Base-by-base conservation (phyloP, 2,888 invertebrate species). In the Stenodera caucasica region DNA sequence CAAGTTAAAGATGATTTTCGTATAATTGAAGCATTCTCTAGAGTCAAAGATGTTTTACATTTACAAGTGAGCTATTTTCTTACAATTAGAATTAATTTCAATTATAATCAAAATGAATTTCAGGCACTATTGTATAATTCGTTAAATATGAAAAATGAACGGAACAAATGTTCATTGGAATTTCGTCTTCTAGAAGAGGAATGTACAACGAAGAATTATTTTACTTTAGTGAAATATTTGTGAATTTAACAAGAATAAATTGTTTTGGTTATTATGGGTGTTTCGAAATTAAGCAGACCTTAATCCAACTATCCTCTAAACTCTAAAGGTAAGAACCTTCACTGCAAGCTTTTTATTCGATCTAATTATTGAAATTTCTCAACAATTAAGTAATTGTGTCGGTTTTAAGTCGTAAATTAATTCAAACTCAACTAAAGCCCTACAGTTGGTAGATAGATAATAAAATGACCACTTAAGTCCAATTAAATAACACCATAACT, bases 161-260 rank as follows among this genome's bases (percentile, higher is more conserved):
- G 94, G 63, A 94, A 95, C 78, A 90, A 89, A 70, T 91, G 89
- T 76, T 90, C 95, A 0, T 87, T 90, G 74, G 90, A 92, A 80
- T 94, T 91, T 75, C 85, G 90, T 63, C 87, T 90, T 67, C 82
- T 94, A 54, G 90, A 92, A 77, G 86, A 87, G 69, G 90, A 91
- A 73, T 87, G 87, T 78, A 85, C 85, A 14, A 82, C 86, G 53
- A 84, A 89, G 78, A 82, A 84, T 64, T 81, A 83, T 55, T 82
- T 82, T 68, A 82, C 81, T 68, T 77, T 85, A 64, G 78, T 85
- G 49, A 82, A 84, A 62, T 83, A 83, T 78, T 83, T 84, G 77
- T 86, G 15, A 81, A 82, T 65, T 51, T 29, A 45, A 52, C 26
- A 0, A 14, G 12, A 40, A 45, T 55, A 35, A 35, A 18, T 6